These are phyloP conservation scores for Zaprionus bogoriensis DNA, from an alignment of 2,888 invertebrate species.

Conservation along the genomic window DNA sequence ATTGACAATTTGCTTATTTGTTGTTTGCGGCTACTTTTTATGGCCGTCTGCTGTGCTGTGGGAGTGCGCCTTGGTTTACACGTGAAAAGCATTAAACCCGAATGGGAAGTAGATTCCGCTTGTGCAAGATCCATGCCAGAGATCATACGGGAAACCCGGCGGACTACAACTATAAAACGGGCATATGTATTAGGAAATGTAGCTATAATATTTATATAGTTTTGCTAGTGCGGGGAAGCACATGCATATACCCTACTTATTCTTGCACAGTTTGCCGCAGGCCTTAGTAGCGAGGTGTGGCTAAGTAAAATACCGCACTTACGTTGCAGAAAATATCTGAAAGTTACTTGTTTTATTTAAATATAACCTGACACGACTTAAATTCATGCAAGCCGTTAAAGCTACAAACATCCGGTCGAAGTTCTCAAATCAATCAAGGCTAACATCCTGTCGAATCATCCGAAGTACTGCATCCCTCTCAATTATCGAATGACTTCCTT, in stretches of 20 bases:
- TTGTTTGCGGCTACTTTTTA: slow-evolving; percentile 26
- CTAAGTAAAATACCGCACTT: too few species aligned
- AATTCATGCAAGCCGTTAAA: not conserved
- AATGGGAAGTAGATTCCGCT: not conserved
- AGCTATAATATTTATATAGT: not conserved
- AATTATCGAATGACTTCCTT: slow-evolving; percentile 35
- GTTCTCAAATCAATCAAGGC: not conserved
- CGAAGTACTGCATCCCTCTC: slow-evolving; percentile 17
- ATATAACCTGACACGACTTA: too few species aligned
- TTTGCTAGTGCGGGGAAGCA: too few species aligned
- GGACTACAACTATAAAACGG: too few species aligned
- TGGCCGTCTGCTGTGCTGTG: slow-evolving; percentile 20
- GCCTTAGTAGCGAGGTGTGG: too few species aligned
- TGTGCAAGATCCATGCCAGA: not conserved
- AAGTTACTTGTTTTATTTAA: not conserved
- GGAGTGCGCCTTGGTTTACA: not conserved
- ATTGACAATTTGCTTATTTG: slow-evolving; percentile 46
- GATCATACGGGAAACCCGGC: not conserved
- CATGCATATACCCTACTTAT: too few species aligned
- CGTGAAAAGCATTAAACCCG: not conserved
- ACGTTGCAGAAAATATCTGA: not conserved
- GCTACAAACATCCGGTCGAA: not conserved
- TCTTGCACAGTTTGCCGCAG: too few species aligned
- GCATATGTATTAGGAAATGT: not conserved
- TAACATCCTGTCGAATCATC: slow-evolving; percentile 14